Conservation (phyloP, 2,888 invertebrate species). For the Rambutsinella grinnellia region DNA sequence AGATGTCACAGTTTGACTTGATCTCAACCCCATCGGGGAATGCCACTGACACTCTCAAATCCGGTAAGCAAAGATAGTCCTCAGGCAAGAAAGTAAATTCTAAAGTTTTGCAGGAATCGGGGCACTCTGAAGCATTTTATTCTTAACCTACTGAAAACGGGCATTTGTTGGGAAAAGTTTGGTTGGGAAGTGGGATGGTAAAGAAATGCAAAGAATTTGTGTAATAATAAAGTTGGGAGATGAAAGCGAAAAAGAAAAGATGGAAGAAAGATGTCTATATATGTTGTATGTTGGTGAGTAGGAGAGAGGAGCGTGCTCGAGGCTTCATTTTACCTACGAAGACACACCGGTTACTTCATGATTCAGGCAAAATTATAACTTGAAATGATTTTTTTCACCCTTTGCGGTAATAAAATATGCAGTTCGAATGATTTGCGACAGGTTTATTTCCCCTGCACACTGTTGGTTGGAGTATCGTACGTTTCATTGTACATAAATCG, state of each 20-base stretch:
- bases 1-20: slow-evolving; percentile 86
- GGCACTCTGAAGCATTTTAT: no score
- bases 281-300: no score
- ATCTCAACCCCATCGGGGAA: slow-evolving; percentile 81
- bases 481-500: slow-evolving; percentile 59
- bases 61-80: slow-evolving; percentile 66
- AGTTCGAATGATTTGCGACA: no score
- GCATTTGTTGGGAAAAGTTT: no score
- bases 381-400: no score
- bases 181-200: not conserved
- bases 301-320: slow-evolving; percentile 73
- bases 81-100: no score
- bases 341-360: slow-evolving; percentile 84
- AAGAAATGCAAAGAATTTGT: not conserved
- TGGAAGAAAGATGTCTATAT: no score
- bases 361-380: no score
- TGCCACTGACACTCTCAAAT: slow-evolving; percentile 72
- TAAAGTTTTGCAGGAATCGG: no score
- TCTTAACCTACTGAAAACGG: no score
- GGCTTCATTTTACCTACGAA: slow-evolving; percentile 82
- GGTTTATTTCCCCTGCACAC: slow-evolving; percentile 72
- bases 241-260: no score
- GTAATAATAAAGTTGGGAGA: slow-evolving; percentile 4
- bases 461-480: slow-evolving; percentile 70
- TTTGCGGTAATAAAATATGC: no score